Conservation (phyloP, 2,888 invertebrate species). For the Caenorhabditis sp. region DNA sequence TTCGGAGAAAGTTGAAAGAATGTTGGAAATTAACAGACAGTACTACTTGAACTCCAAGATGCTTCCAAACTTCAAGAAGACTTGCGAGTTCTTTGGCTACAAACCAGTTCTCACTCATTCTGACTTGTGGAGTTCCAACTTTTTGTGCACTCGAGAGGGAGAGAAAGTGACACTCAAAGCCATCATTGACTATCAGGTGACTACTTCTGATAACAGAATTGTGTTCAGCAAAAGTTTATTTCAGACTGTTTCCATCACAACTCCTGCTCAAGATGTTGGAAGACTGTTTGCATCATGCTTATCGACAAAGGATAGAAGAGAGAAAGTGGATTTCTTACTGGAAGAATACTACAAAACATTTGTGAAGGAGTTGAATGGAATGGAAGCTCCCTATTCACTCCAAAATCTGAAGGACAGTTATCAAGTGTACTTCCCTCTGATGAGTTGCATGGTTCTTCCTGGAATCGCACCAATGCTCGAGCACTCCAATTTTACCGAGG, state of each 20-base stretch:
- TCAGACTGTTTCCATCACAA: conserved; percentile 49
- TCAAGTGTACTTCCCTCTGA: conserved; percentile 38
- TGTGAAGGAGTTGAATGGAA: conserved; percentile 43
- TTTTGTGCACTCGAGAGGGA: conserved; percentile 39
- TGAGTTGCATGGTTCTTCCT: conserved; percentile 49
- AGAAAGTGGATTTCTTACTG: conserved; percentile 35
- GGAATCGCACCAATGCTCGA: conserved; percentile 53
- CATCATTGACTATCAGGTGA: conserved; percentile 60
- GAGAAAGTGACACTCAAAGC: conserved; percentile 48
- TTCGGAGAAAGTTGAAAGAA: conserved; percentile 39
- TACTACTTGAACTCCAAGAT: conserved; percentile 38
- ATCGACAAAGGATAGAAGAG: conserved; percentile 47
- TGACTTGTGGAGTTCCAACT: conserved; percentile 55
- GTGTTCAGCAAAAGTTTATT: background rate
- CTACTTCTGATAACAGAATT: conserved; percentile 1
- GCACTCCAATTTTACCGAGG: conserved; percentile 27
- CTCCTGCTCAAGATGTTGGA: conserved; percentile 49
- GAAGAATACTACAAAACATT: conserved; percentile 57
- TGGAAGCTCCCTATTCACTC: conserved; percentile 48
- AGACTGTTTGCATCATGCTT: conserved; percentile 38
- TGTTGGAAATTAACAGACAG: conserved; percentile 28
- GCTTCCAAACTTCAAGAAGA: conserved; percentile 14
- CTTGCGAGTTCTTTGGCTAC: conserved; percentile 42
- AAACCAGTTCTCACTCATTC: conserved; percentile 53
- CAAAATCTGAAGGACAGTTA: conserved; percentile 57